These are phyloP conservation scores for Aelia acuminata DNA, from an alignment of 2,888 invertebrate genomes.

Conservation along the genomic window DNA sequence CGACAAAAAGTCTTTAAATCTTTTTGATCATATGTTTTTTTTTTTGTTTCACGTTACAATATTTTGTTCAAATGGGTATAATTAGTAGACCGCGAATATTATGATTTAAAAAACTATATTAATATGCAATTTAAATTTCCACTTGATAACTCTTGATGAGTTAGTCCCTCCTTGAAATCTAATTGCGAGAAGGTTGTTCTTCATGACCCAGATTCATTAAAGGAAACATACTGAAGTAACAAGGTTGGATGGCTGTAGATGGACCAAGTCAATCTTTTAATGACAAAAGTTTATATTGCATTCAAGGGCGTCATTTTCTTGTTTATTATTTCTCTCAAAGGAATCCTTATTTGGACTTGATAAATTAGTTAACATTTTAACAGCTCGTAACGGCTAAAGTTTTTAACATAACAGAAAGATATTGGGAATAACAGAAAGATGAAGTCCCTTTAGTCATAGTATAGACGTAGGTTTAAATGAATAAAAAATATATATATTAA, in stretches of 20 bases:
- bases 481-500: too few species aligned
- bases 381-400: background rate
- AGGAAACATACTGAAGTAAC: background rate
- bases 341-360: background rate
- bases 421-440: too few species aligned
- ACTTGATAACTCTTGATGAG: background rate
- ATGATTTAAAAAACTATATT: too few species aligned
- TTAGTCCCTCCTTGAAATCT: background rate
- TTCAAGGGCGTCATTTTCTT: background rate
- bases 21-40: too few species aligned
- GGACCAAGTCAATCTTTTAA: background rate
- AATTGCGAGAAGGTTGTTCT: slow-evolving; percentile 6
- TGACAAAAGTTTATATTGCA: background rate
- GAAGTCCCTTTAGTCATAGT: too few species aligned
- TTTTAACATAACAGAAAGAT: too few species aligned
- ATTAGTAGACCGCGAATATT: too few species aligned
- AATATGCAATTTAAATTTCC: too few species aligned
- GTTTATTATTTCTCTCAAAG: background rate
- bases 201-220: background rate
- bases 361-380: background rate
- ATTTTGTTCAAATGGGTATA: too few species aligned
- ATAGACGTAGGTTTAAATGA: too few species aligned
- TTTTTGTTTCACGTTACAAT: too few species aligned
- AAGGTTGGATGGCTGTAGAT: background rate
- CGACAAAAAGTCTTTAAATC: too few species aligned